phyloP scores from a whole-genome alignment of 2,888 invertebrate species.

The Leuctra nigra region DNA sequence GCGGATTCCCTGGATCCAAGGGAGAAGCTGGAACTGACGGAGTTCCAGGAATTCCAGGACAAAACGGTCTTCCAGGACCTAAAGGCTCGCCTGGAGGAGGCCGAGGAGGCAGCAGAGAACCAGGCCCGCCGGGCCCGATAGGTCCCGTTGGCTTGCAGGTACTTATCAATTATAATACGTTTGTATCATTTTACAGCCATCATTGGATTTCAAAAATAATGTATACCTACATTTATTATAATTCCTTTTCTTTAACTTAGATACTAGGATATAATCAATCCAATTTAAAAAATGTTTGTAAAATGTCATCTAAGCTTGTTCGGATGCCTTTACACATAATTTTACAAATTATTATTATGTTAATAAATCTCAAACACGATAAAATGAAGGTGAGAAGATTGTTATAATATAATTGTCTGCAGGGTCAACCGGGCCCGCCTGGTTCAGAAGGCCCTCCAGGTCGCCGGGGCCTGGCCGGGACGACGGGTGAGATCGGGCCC shows the following conservation, averaged over 20 bases:
- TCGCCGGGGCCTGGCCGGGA: slow-evolving; percentile 34
- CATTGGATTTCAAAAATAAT: no score
- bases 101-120: slow-evolving; percentile 37
- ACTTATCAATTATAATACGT: no score
- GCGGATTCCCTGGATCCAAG: slow-evolving; percentile 21
- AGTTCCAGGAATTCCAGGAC: slow-evolving; percentile 38
- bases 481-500: slow-evolving; percentile 32
- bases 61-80: slow-evolving; percentile 39
- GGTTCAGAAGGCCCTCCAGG: slow-evolving; percentile 40
- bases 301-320: not conserved
- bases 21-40: slow-evolving; percentile 26
- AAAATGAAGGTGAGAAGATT: not conserved
- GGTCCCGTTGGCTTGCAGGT: slow-evolving; percentile 24
- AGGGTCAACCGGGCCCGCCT: slow-evolving; percentile 32
- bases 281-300: no score
- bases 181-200: no score
- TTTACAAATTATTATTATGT: no score
- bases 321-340: no score
- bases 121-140: slow-evolving; percentile 35
- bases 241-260: no score
- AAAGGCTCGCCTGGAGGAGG: slow-evolving; percentile 34
- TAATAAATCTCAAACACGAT: no score
- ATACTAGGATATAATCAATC: no score
- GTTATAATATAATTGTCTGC: slow-evolving; percentile 16
- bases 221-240: no score